These are phyloP conservation scores for Gorsachius goisagi DNA, from an alignment of 2,113 vertebrate genomes.

Conservation along the genomic window DNA sequence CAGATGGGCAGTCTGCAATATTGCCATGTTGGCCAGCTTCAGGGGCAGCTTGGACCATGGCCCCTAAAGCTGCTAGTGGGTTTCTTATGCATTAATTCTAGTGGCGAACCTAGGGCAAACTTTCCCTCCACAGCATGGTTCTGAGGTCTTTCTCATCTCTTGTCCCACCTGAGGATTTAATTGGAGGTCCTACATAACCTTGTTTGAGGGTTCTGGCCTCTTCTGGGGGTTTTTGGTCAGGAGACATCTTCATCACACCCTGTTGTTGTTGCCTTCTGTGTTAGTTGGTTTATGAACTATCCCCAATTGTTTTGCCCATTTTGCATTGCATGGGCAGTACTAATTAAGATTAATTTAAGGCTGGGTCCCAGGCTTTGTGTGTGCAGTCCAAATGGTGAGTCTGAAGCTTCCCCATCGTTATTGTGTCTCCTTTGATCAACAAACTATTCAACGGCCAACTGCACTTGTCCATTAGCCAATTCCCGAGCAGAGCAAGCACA, in stretches of 20 bases:
- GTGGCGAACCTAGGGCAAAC: background rate
- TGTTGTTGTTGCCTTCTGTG: background rate
- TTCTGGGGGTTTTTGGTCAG: background rate
- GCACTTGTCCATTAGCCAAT: accelerated
- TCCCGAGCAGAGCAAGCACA: accelerated
- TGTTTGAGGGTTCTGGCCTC: background rate
- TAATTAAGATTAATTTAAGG: background rate
- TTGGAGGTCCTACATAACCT: background rate
- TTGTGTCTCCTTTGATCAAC: background rate
- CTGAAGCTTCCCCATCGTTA: background rate
- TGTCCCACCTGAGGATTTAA: background rate
- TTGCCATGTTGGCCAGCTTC: accelerated
- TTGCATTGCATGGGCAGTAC: background rate
- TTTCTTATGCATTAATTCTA: background rate
- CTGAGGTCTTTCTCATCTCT: background rate
- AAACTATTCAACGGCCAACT: background rate
- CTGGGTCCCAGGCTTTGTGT: background rate
- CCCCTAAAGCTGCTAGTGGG: background rate
- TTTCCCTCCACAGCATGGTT: background rate
- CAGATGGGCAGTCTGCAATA: background rate
- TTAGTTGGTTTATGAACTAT: background rate
- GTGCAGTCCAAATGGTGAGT: background rate
- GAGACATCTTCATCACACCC: background rate
- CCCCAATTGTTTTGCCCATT: background rate
- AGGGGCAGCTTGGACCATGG: background rate